Conservation (phyloP, 2,888 invertebrate genomes). For the Odontocerum albicorne region DNA sequence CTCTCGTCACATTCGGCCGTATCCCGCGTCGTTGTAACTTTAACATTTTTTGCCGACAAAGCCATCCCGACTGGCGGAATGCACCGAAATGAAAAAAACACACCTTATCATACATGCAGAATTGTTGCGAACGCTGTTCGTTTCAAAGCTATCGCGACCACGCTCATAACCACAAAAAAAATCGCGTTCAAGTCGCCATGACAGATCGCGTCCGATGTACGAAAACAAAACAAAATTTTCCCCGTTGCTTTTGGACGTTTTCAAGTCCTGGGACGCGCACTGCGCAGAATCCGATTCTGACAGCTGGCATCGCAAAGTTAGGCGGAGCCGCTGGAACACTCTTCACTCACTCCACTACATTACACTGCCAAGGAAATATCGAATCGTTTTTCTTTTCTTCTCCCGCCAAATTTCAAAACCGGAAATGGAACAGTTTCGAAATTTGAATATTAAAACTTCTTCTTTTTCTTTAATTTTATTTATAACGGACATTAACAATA, state of each 20-base stretch:
- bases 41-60: slow-evolving; percentile 3
- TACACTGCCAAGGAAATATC: too few relatives aligned
- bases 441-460: too few relatives aligned
- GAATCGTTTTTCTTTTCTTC: too few relatives aligned
- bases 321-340: too few relatives aligned
- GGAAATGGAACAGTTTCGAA: too few relatives aligned
- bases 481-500: too few relatives aligned
- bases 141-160: slow-evolving; percentile 41
- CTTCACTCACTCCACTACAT: too few relatives aligned
- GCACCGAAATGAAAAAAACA: not conserved
- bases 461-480: too few relatives aligned
- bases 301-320: too few relatives aligned
- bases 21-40: slow-evolving; percentile 45
- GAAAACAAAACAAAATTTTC: slow-evolving; percentile 56
- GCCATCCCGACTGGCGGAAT: slow-evolving; percentile 5
- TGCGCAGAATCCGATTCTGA: slow-evolving; percentile 17
- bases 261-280: slow-evolving; percentile 39
- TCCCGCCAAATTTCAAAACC: too few relatives aligned
- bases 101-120: not conserved
- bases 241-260: slow-evolving; percentile 40
- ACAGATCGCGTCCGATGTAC: slow-evolving; percentile 43
- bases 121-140: not conserved
- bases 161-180: slow-evolving; percentile 43
- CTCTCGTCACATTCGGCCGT: slow-evolving; percentile 49
- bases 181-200: slow-evolving; percentile 56